phyloP scores from a whole-genome alignment of 2,888 invertebrate species.

The Sisyra nigra region DNA sequence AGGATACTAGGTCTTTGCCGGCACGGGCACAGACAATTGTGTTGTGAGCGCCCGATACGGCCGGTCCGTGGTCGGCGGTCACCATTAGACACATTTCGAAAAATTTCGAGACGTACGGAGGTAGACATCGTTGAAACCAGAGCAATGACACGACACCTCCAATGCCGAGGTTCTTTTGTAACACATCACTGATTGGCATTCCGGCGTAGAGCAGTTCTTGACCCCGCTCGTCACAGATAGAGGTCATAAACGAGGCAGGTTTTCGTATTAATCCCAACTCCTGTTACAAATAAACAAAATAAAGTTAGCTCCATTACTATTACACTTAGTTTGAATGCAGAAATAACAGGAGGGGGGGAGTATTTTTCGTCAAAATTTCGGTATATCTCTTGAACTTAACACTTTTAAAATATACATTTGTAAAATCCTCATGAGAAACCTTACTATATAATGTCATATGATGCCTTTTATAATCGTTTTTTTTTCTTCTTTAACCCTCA shows the following conservation, averaged over 20 bases:
- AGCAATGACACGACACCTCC: slow-evolving; percentile 93
- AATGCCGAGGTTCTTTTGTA: slow-evolving; percentile 90
- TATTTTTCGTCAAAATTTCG: too few relatives aligned
- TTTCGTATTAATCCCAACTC: slow-evolving; percentile 96
- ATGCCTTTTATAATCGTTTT: too few relatives aligned
- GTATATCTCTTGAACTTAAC: too few relatives aligned
- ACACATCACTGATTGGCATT: slow-evolving; percentile 71
- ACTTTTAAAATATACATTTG: too few relatives aligned
- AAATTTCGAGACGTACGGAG: slow-evolving; percentile 89
- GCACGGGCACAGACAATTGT: slow-evolving; percentile 96
- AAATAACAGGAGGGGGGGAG: too few relatives aligned
- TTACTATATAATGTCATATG: too few relatives aligned
- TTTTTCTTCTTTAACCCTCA: too few relatives aligned
- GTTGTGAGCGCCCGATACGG: slow-evolving; percentile 96
- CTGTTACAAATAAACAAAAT: slow-evolving; percentile 26
- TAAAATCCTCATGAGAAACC: too few relatives aligned
- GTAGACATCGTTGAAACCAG: slow-evolving; percentile 97
- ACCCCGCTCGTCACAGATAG: slow-evolving; percentile 97
- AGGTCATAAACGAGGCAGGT: slow-evolving; percentile 98
- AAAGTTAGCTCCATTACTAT: slow-evolving; percentile 2
- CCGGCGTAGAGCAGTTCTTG: slow-evolving; percentile 95
- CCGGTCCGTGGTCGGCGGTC: slow-evolving; percentile 97
- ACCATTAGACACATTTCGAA: slow-evolving; percentile 98
- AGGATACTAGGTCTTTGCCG: slow-evolving; percentile 93
- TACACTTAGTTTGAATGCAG: too few relatives aligned